Evolutionary conservation across 2,888 invertebrate species (phyloP).

Genomic region (Zygogramma bicolorata): DNA sequence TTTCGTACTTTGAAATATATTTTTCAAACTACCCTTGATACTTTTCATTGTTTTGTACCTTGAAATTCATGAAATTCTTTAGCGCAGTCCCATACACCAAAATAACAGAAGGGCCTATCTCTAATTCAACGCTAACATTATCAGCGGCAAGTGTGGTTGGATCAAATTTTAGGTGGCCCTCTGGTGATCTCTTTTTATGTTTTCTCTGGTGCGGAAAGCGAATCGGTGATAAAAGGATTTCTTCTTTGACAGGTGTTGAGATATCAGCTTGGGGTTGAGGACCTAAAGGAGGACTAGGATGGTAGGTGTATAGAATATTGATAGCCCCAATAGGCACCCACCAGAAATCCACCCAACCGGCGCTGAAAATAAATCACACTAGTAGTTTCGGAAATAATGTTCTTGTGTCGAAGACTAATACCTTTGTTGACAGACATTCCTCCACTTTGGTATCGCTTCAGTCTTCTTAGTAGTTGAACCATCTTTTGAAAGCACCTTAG

Average conservation of each 20-base stretch:
- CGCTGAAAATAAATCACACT: slow-evolving; percentile 50
- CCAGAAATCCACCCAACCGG: slow-evolving; percentile 97
- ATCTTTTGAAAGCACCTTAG: slow-evolving; percentile 85
- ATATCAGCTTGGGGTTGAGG: slow-evolving; percentile 92
- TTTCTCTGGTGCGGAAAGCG: slow-evolving; percentile 79
- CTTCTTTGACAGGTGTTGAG: slow-evolving; percentile 95
- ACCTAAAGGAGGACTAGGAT: slow-evolving; percentile 90
- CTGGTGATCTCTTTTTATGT: slow-evolving; percentile 62
- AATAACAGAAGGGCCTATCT: slow-evolving; percentile 94
- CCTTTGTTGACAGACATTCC: slow-evolving; percentile 81
- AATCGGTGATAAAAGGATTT: slow-evolving; percentile 91
- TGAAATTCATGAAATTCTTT: slow-evolving; percentile 88
- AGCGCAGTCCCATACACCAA: slow-evolving; percentile 93
- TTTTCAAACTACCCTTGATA: background rate
- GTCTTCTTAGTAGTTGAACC: slow-evolving; percentile 72
- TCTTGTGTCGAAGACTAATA: no score
- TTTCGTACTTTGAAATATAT: background rate
- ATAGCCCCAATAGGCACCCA: slow-evolving; percentile 94
- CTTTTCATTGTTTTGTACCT: slow-evolving; percentile 66
- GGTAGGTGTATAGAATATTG: slow-evolving; percentile 91
- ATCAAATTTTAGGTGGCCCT: slow-evolving; percentile 84
- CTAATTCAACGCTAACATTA: slow-evolving; percentile 90
- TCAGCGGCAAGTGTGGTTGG: slow-evolving; percentile 88
- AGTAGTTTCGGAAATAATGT: background rate
- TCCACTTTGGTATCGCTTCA: slow-evolving; percentile 78